phyloP scores from a whole-genome alignment of 2,888 invertebrate species.

The Desoria tigrina region DNA sequence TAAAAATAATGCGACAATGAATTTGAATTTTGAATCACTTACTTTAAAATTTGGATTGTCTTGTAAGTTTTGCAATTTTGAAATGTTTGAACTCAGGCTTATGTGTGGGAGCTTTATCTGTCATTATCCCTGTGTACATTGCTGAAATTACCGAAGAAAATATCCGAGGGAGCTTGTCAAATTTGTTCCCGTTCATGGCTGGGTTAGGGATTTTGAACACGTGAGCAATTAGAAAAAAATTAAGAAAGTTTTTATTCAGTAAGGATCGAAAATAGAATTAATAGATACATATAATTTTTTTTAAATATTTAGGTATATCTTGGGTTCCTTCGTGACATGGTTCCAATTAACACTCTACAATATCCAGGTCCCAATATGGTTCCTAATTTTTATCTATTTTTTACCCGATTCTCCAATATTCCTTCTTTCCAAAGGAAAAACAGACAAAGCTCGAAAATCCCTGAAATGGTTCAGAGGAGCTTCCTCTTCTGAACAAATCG shows the following conservation, averaged over 20 bases:
- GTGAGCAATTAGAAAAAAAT: constrained; percentile 20
- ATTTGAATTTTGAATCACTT: too few species aligned
- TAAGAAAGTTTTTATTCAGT: constrained; percentile 3
- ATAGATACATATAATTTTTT: background rate
- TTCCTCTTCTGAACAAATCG: constrained; percentile 65
- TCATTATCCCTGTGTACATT: constrained; percentile 79
- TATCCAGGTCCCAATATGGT: constrained; percentile 54
- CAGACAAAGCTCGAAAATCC: constrained; percentile 68
- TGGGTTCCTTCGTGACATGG: constrained; percentile 38
- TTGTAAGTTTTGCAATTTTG: background rate
- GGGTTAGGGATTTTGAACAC: constrained; percentile 45
- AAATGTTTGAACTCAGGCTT: constrained; percentile 62
- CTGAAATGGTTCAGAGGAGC: constrained; percentile 75
- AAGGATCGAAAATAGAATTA: too few species aligned
- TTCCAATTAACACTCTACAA: constrained; percentile 34
- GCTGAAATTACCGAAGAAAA: constrained; percentile 82
- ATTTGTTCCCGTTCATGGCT: constrained; percentile 82
- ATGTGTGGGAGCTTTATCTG: constrained; percentile 77
- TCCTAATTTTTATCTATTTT: constrained; percentile 71
- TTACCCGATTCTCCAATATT: constrained; percentile 76
- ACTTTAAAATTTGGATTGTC: constrained; percentile 3
- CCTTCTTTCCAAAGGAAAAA: constrained; percentile 63
- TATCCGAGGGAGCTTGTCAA: constrained; percentile 79
- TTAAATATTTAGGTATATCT: constrained; percentile 24
- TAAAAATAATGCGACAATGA: background rate